Percentiles rank a stretch among this genome's conserved stretches.
Conservation (phyloP, 2,797 vertebrate species). For the Sebastes iracundus region DNA sequence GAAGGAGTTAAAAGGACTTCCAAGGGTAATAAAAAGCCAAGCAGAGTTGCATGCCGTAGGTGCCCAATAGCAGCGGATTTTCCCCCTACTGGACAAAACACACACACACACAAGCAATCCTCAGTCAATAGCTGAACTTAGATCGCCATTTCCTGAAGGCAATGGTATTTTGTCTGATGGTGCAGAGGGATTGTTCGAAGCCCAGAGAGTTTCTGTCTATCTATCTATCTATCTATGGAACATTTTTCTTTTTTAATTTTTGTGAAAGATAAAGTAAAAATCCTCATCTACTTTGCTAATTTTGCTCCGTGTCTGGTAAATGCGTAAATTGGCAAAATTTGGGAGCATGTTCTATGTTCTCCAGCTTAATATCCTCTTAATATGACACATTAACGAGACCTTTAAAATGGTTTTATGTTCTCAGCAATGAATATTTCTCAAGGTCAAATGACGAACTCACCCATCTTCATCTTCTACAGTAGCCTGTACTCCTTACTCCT, state of each 20-base stretch:
- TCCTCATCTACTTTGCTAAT: not conserved
- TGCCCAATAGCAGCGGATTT: constrained; percentile 56
- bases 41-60: constrained; percentile 55
- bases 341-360: not conserved
- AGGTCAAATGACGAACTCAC: too few relatives aligned
- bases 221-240: not conserved
- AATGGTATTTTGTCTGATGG: constrained; percentile 42
- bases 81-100: constrained; percentile 35
- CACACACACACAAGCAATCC: constrained; percentile 25
- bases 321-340: rapidly evolving
- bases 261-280: not conserved
- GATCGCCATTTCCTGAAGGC: constrained; percentile 46
- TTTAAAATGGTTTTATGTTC: too few relatives aligned
- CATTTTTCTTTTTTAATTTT: too few relatives aligned
- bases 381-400: too few relatives aligned
- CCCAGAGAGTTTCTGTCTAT: constrained; percentile 24
- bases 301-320: not conserved
- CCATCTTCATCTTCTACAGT: too few relatives aligned
- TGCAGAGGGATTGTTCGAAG: constrained; percentile 27
- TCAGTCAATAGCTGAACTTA: constrained; percentile 42
- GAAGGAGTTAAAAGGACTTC: constrained; percentile 71
- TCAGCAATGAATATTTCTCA: too few relatives aligned
- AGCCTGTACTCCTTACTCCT: too few relatives aligned
- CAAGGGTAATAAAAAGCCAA: constrained; percentile 67
- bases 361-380: too few relatives aligned